phyloP scores from a whole-genome alignment of 2,888 invertebrate genomes.

The Eupithecia inturbata region DNA sequence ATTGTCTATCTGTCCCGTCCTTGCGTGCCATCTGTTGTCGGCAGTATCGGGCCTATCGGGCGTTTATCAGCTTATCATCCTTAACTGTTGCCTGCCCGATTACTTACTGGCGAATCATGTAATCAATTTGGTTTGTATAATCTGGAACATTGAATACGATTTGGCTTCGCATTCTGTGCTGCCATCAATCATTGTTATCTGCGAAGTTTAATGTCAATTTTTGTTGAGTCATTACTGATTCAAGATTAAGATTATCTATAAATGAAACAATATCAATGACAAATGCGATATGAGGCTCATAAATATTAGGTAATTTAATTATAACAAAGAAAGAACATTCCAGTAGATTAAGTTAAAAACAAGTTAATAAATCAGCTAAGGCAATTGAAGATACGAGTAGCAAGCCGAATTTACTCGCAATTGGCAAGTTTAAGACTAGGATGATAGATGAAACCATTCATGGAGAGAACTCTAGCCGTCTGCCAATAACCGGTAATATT shows the following conservation, averaged over 20 bases:
- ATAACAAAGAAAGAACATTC: background rate
- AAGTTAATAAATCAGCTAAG: conserved; percentile 21
- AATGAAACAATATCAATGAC: background rate
- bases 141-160: conserved; percentile 29
- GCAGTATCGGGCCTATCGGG: conserved; percentile 43
- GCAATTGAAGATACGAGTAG: conserved; percentile 22
- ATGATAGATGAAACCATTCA: conserved; percentile 32
- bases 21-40: conserved; percentile 56
- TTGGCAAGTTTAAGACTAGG: conserved; percentile 25
- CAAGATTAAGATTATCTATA: conserved; percentile 1
- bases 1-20: conserved; percentile 43
- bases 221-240: conserved; percentile 6
- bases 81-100: conserved; percentile 36
- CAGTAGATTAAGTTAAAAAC: background rate
- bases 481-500: conserved; percentile 42
- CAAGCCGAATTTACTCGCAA: conserved; percentile 16
- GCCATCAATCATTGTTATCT: conserved; percentile 30
- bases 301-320: background rate
- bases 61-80: conserved; percentile 51
- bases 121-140: conserved; percentile 42
- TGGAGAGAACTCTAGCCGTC: conserved; percentile 23
- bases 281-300: background rate
- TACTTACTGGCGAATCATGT: conserved; percentile 38
- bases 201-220: conserved; percentile 22
- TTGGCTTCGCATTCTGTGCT: conserved; percentile 18